These are phyloP conservation scores for Pterostichus niger DNA, from an alignment of 2,888 invertebrate genomes.

Conservation along the genomic window DNA sequence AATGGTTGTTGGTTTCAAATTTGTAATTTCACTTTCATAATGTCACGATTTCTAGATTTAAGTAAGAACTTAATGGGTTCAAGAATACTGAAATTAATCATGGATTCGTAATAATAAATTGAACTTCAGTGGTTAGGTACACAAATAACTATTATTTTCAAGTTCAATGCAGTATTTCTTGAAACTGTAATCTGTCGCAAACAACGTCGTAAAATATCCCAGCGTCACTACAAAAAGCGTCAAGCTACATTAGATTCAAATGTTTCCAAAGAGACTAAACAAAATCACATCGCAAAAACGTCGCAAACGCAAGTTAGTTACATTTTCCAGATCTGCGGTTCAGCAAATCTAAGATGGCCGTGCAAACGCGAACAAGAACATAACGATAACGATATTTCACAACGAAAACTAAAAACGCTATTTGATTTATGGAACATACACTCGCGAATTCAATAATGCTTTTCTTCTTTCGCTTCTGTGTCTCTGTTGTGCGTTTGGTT, in stretches of 20 bases:
- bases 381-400: conserved; percentile 57
- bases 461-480: conserved; percentile 23
- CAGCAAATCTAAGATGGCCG: conserved; percentile 37
- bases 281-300: conserved; percentile 21
- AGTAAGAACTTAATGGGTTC: no score
- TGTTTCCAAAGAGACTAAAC: conserved; percentile 2
- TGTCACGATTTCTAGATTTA: no score
- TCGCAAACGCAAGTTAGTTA: conserved; percentile 8
- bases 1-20: no score
- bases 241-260: conserved; percentile 21
- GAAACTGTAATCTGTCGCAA: background rate
- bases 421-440: conserved; percentile 63
- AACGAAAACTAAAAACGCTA: conserved; percentile 56
- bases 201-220: background rate
- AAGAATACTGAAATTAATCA: no score
- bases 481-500: background rate
- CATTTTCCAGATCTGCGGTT: conserved; percentile 48
- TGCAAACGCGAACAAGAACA: conserved; percentile 38
- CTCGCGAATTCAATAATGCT: conserved; percentile 58
- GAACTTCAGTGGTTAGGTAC: no score
- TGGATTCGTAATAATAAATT: no score
- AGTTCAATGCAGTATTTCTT: no score
- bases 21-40: no score
- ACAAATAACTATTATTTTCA: no score
- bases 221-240: background rate